These are phyloP conservation scores for Crossaster papposus DNA, from an alignment of 53 echinoderm and acorn worm species.

Conservation along the genomic window DNA sequence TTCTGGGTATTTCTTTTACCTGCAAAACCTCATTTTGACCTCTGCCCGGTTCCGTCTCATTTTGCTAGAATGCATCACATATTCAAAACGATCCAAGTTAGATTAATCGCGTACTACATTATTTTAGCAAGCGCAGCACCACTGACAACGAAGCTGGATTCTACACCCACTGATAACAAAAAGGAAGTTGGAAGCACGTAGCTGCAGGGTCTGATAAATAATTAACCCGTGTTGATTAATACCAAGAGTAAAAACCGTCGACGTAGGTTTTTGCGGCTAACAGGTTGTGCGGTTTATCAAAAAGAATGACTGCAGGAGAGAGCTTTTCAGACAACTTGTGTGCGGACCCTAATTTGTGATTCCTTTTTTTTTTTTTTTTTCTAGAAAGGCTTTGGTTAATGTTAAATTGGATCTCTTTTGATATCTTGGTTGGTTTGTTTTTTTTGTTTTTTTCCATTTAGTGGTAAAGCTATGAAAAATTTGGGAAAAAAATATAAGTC, in stretches of 20 bases:
- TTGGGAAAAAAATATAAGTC: not conserved
- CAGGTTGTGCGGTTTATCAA: not conserved
- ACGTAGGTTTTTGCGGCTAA: not conserved
- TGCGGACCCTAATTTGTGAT: not conserved
- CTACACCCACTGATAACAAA: not conserved
- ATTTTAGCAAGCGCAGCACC: too few relatives aligned
- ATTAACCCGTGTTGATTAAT: conserved; percentile 3
- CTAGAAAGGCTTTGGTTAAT: not conserved
- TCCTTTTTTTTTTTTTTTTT: not conserved
- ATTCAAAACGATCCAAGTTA: too few relatives aligned
- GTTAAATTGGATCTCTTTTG: not conserved
- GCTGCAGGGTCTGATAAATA: not conserved
- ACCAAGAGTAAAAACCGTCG: not conserved
- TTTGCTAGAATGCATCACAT: too few relatives aligned
- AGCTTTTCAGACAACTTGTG: not conserved
- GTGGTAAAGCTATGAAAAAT: not conserved
- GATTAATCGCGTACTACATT: too few relatives aligned
- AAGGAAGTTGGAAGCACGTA: not conserved
- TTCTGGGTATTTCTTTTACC: too few relatives aligned
- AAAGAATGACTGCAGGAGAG: not conserved
- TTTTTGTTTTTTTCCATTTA: not conserved
- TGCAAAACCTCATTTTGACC: too few relatives aligned
- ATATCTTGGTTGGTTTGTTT: too few relatives aligned
- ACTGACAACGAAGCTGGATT: not conserved
- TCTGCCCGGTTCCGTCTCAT: too few relatives aligned